Evolutionary conservation across 2,888 invertebrate genomes (phyloP), one percentile per base, ranked within the genome.

Genomic region (Volucella inanis): DNA sequence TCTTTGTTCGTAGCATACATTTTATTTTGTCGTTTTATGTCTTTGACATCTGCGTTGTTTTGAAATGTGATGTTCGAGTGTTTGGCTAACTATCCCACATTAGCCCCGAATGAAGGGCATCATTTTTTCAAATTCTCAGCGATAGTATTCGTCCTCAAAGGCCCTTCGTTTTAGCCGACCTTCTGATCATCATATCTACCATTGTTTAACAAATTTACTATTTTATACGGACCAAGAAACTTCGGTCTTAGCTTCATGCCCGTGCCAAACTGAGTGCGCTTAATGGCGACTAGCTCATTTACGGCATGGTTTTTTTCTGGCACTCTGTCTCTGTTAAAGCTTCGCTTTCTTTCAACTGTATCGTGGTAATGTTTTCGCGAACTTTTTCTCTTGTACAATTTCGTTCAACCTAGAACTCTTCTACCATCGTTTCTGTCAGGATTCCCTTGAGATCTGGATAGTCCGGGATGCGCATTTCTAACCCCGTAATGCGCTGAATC

Each of bases 51-150:
- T n/a, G n/a, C n/a, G n/a, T n/a, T n/a, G n/a, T n/a, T n/a, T n/a
- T n/a, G n/a, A n/a, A n/a, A n/a, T n/a, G n/a, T n/a, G n/a, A n/a
- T n/a, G n/a, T n/a, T n/a, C n/a, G n/a, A n/a, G n/a, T n/a, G n/a
- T n/a, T n/a, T n/a, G n/a, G n/a, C n/a, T n/a, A n/a, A n/a, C n/a
- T n/a, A n/a, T n/a, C n/a, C n/a, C 18, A 22, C 18, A 68, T 76
- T 71, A 59, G 65, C 12, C 82, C 59, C 82, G 62, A 68, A 76
- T 76, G 76, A 77, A 31, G 15, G 52, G 8, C 11, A 3, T 72
- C 82, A 83, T 15, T n/a, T 61, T 41, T 80, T 81, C 78, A 81
- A 70, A 45, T 65, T 47, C 12, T 86, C 86, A 0, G 72, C 62
- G 3, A 59, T 43, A 3, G 78, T 78, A 3, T 59, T 54, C 0